phyloP scores from a whole-genome alignment of 2,113 vertebrate genomes.

The Saccopteryx leptura region DNA sequence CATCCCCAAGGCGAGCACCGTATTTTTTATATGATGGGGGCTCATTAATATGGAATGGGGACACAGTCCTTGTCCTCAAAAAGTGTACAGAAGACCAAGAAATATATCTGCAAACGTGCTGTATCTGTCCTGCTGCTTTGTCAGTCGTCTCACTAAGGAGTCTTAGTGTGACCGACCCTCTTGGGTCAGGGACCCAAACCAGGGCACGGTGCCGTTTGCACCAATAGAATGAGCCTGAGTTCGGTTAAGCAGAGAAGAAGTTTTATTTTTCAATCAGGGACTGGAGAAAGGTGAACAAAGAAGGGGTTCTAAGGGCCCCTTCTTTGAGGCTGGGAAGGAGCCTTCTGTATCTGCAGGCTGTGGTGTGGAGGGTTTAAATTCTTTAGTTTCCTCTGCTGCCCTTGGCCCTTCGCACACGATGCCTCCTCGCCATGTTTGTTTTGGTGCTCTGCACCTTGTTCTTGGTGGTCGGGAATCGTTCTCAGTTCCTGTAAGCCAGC shows the following conservation, averaged over 20 bases:
- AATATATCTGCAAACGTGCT: neutral
- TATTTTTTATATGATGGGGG: neutral
- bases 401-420: neutral
- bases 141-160: neutral
- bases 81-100: neutral
- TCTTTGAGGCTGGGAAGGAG: neutral
- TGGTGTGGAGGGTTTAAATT: neutral
- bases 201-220: neutral
- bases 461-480: neutral
- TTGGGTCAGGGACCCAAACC: neutral
- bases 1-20: neutral
- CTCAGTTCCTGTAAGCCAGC: neutral
- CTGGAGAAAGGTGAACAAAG: too few relatives aligned
- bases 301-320: neutral
- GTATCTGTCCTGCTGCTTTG: neutral
- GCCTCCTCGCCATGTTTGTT: too few relatives aligned
- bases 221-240: neutral
- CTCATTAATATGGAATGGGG: neutral
- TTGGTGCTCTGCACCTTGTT: neutral
- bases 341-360: neutral
- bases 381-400: too few relatives aligned
- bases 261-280: neutral
- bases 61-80: neutral
- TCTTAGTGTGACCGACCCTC: neutral
- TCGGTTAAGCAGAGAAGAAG: neutral